These are phyloP conservation scores for Cerastoderma edule DNA, from an alignment of 2,888 invertebrate genomes.

Conservation along the genomic window DNA sequence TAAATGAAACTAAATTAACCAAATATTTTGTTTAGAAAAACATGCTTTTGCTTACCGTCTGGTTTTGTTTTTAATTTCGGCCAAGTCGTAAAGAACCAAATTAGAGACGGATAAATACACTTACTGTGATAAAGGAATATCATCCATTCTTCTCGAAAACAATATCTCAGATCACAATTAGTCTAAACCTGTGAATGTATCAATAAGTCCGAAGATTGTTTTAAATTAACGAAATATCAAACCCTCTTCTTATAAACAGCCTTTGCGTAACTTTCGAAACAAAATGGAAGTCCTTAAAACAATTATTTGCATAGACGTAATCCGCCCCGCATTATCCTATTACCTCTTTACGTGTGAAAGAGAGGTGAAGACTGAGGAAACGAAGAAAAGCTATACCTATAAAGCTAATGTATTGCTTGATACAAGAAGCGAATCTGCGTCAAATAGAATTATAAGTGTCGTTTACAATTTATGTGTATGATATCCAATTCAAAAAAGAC, in stretches of 20 bases:
- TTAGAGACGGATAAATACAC: neutral
- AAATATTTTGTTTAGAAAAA: neutral
- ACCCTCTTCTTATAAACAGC: too few relatives aligned
- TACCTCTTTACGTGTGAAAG: neutral
- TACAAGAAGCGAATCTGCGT: neutral
- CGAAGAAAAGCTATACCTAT: neutral
- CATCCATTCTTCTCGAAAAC: neutral
- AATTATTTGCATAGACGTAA: neutral
- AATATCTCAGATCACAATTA: neutral
- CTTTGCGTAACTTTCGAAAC: neutral
- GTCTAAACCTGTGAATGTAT: too few relatives aligned
- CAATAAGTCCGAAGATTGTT: too few relatives aligned
- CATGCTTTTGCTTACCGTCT: neutral
- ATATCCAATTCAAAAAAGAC: neutral
- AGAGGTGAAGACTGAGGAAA: neutral
- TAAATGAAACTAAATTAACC: neutral
- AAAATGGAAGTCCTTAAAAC: constrained; percentile 1
- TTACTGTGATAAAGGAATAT: constrained; percentile 16
- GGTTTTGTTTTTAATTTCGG: neutral
- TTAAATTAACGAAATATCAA: too few relatives aligned
- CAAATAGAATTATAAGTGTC: neutral
- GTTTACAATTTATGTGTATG: neutral
- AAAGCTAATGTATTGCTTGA: too few relatives aligned
- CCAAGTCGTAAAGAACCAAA: neutral
- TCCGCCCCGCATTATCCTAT: neutral